Evolutionary conservation across 2,888 invertebrate species (phyloP), one percentile per base, ranked within the genome.

Genomic region (Drosophila rellima): DNA sequence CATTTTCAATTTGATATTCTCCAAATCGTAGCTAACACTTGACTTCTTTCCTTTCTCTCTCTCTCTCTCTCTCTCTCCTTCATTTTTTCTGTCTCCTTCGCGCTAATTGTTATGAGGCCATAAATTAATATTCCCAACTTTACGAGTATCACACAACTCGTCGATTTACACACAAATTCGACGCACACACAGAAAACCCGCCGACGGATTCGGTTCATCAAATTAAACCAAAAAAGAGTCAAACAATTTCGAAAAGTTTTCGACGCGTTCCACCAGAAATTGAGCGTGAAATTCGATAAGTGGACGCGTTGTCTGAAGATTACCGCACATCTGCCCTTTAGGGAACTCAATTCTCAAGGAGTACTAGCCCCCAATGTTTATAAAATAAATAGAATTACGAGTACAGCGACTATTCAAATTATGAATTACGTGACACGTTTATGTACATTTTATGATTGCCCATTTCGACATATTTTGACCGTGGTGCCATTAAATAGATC

Each of bases 241-340:
- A 29, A 51, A 42, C 29, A 47, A 45, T 33, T 45, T 45, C 4
- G 29, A 70, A 68, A 51, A 61, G 5, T 50, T 42, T 66, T 62
- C 62, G 39, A 52, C 62, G 68, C 57, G 45, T 70, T 77, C 56
- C 55, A 72, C 60, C 47, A 66, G 63, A 78, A 86, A 78, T 86
- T 78, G 73, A 72, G 82, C 80, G 75, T 84, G 83, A 87, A 84
- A 84, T 84, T 85, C 33, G 85, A 84, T 84, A 82, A 82, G 72
- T 82, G 71, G 48, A 35, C 51, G 64, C 47, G 44, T 63, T 77
- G 63, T 77, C 77, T 74, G 64, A 73, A 76, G 64, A 69, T 78
- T 69, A 45, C 73, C 67, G 71, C 74, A 59, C 69, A 76, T 73
- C 73, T 69, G 73, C 44, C 54, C 52, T 48, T 48, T 37, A 1